Base-by-base conservation (phyloP, 2,113 vertebrate genomes). In the Amphiprion ocellaris region DNA sequence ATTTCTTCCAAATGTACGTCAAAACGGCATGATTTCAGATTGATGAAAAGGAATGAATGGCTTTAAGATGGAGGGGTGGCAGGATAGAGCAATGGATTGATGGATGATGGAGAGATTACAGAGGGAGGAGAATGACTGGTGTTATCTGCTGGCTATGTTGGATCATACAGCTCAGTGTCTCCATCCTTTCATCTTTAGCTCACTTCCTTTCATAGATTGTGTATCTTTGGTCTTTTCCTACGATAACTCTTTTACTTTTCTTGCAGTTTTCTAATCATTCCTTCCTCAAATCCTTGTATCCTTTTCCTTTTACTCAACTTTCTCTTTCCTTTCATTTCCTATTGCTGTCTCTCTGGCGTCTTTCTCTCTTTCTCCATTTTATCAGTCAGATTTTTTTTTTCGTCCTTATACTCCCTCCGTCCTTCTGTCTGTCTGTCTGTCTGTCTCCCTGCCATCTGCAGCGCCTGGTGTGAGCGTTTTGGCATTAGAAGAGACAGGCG, bases 21-120 rank as follows among this genome's bases (percentile, higher is more conserved):
- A 78, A 71, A 77, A 72, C 4, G 10, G 44, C 16, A 53, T 72
- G 55, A 88, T 82, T 87, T 85, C 47, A 69, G 66, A 83, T 78
- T 86, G 86, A 82, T 87, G 77, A 74, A 69, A 81, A 90, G 53
- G 28, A 90, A 69, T 67, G 82, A 80, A 79, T 71, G 66, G 81
- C 56, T 82, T 77, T 78, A 80, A 86, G 77, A 77, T 60, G 77
- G 70, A 68, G 66, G 59, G 50, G 19, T 62, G 47, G 79, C 74
- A 60, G 55, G 82, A 63, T 74, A 71, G 69, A 74, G 62, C 14
- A 44, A 70, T 49, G 79, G 76, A 83, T 54, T 74, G 89, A 90
- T 86, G 86, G 73, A 83, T 74, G 83, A 79, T 73, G 77, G 65
- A 76, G 81, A 87, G 87, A 90, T 90, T 91, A 89, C 85, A 75